Base-by-base conservation (phyloP, 2,113 vertebrate genomes). In the Siphamia tubifer region DNA sequence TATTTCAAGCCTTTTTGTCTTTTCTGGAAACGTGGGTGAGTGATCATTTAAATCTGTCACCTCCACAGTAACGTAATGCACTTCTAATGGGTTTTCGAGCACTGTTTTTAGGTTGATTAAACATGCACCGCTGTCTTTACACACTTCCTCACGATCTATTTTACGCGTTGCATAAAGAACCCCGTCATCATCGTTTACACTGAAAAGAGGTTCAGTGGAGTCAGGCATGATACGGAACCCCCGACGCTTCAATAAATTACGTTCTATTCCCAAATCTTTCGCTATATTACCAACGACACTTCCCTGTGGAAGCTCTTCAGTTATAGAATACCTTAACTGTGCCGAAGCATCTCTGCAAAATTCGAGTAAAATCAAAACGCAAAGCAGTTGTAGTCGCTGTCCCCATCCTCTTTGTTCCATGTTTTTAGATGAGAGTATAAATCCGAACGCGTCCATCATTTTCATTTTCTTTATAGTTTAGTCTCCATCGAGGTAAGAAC, bases 31-130 rank as follows among this genome's bases (percentile, higher is more conserved):
- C 5, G 62, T 3, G 0, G 91, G 94, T 0, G 88, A 72, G 6
- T 94, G 92, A 55, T 95, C 94, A 15, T 95, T 95, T 24, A 94
- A 69, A 51, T 95, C 94, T 5, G 57, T 80, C 66, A 95, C 73
- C 35, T 93, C 90, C 39, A 94, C 88, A 8, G 88, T 79, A 27
- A 94, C 87, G 8, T 94, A 92, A 70, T 93, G 93, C 10, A 95
- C 83, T 69, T 94, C 91, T 30, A 94, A 74, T 19, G 94, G 94
- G 21, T 89, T 81, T 16, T 90, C 84, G 17, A 93, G 44, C 0
- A 92, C 78, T 0, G 76, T 74, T 49, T 90, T 81, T 30, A 86
- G 49, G 6, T 79, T 86, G 11, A 94, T 78, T 9, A 84, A 45
- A 35, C 92, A 92, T 0, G 31, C 30, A 40, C 30, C 43, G 48